phyloP scores from a whole-genome alignment of 2,888 invertebrate species.

The Leptothorax acervorum region DNA sequence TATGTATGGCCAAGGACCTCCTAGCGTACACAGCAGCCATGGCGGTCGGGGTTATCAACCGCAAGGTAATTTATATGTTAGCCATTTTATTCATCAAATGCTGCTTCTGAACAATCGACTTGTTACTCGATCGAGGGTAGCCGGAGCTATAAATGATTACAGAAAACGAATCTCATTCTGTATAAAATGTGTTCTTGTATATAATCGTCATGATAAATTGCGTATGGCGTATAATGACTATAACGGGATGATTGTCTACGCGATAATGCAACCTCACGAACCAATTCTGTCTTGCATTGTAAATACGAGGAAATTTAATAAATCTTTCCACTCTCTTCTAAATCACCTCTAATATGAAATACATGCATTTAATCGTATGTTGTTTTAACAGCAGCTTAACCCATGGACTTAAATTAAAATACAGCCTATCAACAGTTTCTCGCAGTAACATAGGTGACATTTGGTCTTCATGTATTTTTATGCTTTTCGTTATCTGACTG shows the following conservation, averaged over 20 bases:
- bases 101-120: slow-evolving; percentile 63
- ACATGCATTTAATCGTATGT: slow-evolving; percentile 80
- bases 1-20: slow-evolving; percentile 96
- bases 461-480: slow-evolving; percentile 77
- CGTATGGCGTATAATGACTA: background rate
- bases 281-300: slow-evolving; percentile 29
- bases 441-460: slow-evolving; percentile 85
- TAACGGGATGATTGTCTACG: slow-evolving; percentile 17
- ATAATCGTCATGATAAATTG: slow-evolving; percentile 28
- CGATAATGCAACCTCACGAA: slow-evolving; percentile 51
- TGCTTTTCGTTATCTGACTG: slow-evolving; percentile 73
- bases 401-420: slow-evolving; percentile 84
- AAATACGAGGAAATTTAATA: slow-evolving; percentile 28
- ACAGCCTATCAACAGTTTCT: slow-evolving; percentile 83
- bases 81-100: slow-evolving; percentile 63
- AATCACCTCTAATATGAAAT: slow-evolving; percentile 58
- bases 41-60: slow-evolving; percentile 93
- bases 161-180: slow-evolving; percentile 28
- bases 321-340: slow-evolving; percentile 19
- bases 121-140: slow-evolving; percentile 59
- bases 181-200: slow-evolving; percentile 26
- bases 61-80: slow-evolving; percentile 90
- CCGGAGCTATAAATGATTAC: slow-evolving; percentile 45
- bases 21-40: slow-evolving; percentile 93
- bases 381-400: slow-evolving; percentile 85